phyloP scores from a whole-genome alignment of 2,888 invertebrate species.

The Empis stercorea region DNA sequence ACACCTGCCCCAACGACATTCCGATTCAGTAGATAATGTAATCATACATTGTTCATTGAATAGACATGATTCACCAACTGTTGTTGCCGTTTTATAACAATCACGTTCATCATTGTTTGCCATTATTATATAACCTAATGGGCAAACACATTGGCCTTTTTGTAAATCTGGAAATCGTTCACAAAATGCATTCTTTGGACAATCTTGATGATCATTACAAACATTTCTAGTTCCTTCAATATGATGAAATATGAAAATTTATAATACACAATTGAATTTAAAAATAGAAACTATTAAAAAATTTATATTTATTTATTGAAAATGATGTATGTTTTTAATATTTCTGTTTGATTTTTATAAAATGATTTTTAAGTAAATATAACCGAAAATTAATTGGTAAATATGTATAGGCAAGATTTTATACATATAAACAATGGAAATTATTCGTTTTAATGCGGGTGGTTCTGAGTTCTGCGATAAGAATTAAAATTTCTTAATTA shows the following conservation, averaged over 20 bases:
- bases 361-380: too few species aligned
- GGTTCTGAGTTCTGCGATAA: too few species aligned
- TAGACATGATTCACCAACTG: conserved; percentile 27
- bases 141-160: conserved; percentile 19
- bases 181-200: conserved; percentile 15
- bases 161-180: conserved; percentile 14
- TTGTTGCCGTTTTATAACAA: conserved; percentile 22
- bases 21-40: conserved; percentile 24
- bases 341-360: too few species aligned
- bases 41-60: conserved; percentile 32
- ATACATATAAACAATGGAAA: too few species aligned
- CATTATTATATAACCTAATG: conserved; percentile 16
- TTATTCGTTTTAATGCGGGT: too few species aligned
- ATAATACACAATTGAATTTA: background rate
- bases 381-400: background rate
- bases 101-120: conserved; percentile 12
- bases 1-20: conserved; percentile 27
- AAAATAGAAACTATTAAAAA: background rate
- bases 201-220: conserved; percentile 12
- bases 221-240: conserved; percentile 16
- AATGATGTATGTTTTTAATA: too few species aligned
- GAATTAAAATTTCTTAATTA: too few species aligned
- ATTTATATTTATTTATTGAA: background rate
- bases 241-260: too few species aligned
- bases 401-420: too few species aligned